A percentile compares a stretch with the other conserved stretches of the same genome.
Evolutionary conservation across 2,113 vertebrate species (phyloP).

Genomic region (Sturnus vulgaris): DNA sequence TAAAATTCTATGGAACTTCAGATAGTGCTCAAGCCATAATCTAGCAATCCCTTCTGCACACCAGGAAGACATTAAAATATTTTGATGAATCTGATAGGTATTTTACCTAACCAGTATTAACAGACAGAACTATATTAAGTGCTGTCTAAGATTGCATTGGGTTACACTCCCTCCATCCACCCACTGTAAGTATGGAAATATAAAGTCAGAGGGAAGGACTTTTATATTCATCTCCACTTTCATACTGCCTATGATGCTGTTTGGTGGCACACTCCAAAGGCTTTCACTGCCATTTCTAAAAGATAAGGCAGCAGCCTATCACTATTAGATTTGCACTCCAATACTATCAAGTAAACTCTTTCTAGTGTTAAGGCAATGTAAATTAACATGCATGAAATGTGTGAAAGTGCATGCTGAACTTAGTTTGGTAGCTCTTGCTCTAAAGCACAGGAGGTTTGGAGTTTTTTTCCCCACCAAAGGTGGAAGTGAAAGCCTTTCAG

Average conservation of each 20-base stretch:
- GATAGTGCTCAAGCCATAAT: not conserved
- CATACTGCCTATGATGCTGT: not conserved
- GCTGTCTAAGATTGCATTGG: slow-evolving; percentile 59
- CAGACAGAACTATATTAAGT: slow-evolving; percentile 63
- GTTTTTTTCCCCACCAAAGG: not conserved
- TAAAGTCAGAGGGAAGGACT: slow-evolving; percentile 44
- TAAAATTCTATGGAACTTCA: not conserved
- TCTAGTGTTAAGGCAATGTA: not conserved
- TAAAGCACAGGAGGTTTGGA: not conserved
- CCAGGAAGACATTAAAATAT: not conserved
- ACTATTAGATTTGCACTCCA: not conserved
- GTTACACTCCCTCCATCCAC: slow-evolving; percentile 32
- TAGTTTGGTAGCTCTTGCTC: not conserved
- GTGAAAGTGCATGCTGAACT: not conserved
- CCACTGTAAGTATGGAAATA: slow-evolving; percentile 38
- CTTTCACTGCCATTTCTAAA: slow-evolving; percentile 37
- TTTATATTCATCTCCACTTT: slow-evolving; percentile 40
- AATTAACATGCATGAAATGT: not conserved
- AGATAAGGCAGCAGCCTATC: not conserved
- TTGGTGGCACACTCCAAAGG: slow-evolving; percentile 40
- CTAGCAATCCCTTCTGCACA: not conserved
- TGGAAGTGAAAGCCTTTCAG: slow-evolving; percentile 49
- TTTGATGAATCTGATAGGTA: not conserved
- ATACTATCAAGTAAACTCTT: not conserved
- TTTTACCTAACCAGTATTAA: not conserved